Evolutionary conservation across 1,140 invertebrate species (phyloP).

Genomic region (Aporrectodea caliginosa): DNA sequence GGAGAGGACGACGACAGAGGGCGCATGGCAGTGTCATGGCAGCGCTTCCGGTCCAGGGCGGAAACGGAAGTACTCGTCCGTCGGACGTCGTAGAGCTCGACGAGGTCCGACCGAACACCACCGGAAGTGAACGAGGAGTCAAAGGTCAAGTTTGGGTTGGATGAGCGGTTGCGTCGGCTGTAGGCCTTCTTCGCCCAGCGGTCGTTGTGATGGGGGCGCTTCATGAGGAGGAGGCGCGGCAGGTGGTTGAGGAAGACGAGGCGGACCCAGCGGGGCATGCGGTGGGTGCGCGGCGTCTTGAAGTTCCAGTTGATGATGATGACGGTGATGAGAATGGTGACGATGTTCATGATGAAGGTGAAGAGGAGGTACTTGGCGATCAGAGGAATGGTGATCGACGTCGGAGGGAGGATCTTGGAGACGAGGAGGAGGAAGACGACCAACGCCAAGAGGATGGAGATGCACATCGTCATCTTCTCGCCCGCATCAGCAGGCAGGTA

Average conservation of each 20-base stretch:
- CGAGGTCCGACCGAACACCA: neutral
- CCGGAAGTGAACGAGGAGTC: neutral
- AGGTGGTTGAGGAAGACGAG: constrained; percentile 52
- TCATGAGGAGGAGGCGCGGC: constrained; percentile 52
- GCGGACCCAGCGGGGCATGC: constrained; percentile 54
- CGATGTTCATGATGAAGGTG: constrained; percentile 99
- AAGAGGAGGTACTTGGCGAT: constrained; percentile 98
- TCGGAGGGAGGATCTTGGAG: constrained; percentile 97
- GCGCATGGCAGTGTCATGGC: neutral
- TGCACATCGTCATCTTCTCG: constrained; percentile 83
- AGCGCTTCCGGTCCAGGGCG: neutral
- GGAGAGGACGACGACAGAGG: too few species aligned
- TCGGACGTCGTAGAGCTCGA: neutral
- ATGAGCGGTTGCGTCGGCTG: constrained; percentile 21
- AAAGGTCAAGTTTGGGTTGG: neutral
- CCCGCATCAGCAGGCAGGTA: constrained; percentile 81
- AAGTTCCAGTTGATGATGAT: constrained; percentile 99
- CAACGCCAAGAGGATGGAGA: constrained; percentile 96
- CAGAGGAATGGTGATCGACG: constrained; percentile 59
- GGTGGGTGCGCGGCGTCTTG: constrained; percentile 73
- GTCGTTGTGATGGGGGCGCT: constrained; percentile 50
- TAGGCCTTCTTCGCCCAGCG: constrained; percentile 39
- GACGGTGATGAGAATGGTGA: constrained; percentile 96
- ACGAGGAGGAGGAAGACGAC: constrained; percentile 98
- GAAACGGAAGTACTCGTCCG: neutral